phyloP scores from a whole-genome alignment of 2,888 invertebrate species.

The Plebejus anna region DNA sequence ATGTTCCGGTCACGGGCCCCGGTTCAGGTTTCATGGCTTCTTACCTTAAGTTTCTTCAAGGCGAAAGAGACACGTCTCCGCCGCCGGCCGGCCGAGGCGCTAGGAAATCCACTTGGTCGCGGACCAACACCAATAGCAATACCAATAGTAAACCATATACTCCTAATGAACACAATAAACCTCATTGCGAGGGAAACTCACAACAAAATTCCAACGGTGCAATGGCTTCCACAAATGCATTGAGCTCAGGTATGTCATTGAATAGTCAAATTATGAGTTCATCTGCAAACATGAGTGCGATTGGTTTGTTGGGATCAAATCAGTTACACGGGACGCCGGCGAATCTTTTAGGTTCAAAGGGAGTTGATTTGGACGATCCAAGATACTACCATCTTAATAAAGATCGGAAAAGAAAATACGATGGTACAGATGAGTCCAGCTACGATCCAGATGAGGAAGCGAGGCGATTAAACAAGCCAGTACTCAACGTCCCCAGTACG shows the following conservation, averaged over 20 bases:
- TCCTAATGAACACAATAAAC: conserved; percentile 62
- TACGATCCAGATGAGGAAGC: conserved; percentile 81
- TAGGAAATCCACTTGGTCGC: conserved; percentile 84
- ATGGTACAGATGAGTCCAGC: conserved; percentile 83
- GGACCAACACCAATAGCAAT: conserved; percentile 66
- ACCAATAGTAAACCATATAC: conserved; percentile 64
- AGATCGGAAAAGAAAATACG: conserved; percentile 84
- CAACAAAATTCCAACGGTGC: conserved; percentile 66
- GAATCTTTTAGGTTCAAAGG: conserved; percentile 61
- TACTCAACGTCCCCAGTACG: conserved; percentile 74
- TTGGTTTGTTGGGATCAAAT: conserved; percentile 70
- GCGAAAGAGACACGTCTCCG: conserved; percentile 89
- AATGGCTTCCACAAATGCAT: conserved; percentile 58
- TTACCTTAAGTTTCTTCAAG: conserved; percentile 91
- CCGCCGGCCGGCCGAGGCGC: conserved; percentile 85
- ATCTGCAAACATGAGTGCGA: conserved; percentile 57
- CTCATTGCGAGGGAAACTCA: conserved; percentile 59
- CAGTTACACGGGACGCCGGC: conserved; percentile 65
- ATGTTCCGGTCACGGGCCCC: conserved; percentile 79
- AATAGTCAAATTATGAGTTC: conserved; percentile 63
- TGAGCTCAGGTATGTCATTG: conserved; percentile 63
- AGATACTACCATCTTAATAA: conserved; percentile 86
- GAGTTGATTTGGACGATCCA: conserved; percentile 83
- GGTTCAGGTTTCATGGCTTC: conserved; percentile 92
- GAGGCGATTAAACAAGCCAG: conserved; percentile 71